Evolutionary conservation across 2,888 invertebrate species (phyloP).

Genomic region (Desoria tigrina): DNA sequence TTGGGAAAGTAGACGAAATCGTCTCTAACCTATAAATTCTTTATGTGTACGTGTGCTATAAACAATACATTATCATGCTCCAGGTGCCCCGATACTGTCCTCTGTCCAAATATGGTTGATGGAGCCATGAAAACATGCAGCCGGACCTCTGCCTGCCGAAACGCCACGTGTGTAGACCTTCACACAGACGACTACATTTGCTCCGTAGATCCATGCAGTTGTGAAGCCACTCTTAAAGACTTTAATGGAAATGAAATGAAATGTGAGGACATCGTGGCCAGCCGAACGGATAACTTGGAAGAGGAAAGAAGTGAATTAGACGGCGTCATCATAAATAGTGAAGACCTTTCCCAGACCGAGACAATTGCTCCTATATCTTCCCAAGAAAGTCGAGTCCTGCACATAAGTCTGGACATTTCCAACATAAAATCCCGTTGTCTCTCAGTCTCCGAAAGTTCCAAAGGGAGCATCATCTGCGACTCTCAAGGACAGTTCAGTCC

Average conservation of each 20-base stretch:
- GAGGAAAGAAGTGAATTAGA: not conserved
- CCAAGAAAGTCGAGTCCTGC: not conserved
- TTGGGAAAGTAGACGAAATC: not conserved
- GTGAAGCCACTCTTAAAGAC: slow-evolving; percentile 45
- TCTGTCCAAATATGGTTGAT: slow-evolving; percentile 55
- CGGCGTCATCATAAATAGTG: too few species aligned
- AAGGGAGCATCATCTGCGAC: not conserved
- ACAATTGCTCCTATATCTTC: not conserved
- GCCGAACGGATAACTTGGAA: not conserved
- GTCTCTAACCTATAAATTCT: too few species aligned
- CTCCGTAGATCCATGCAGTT: slow-evolving; percentile 56
- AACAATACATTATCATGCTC: not conserved
- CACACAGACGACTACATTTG: slow-evolving; percentile 54
- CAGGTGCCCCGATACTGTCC: slow-evolving; percentile 54
- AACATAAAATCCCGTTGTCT: slow-evolving; percentile 14
- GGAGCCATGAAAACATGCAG: slow-evolving; percentile 54
- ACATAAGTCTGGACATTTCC: slow-evolving; percentile 13
- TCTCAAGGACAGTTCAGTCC: slow-evolving; percentile 6
- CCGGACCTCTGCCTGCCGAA: slow-evolving; percentile 54
- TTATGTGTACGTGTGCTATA: not conserved
- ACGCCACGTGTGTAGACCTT: slow-evolving; percentile 53
- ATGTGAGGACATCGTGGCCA: slow-evolving; percentile 12
- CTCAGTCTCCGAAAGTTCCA: not conserved
- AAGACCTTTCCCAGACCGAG: not conserved
- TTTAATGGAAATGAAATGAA: slow-evolving; percentile 35